A percentile compares a stretch with the other conserved stretches of the same genome.
These are phyloP conservation scores for Cassiopea andromeda DNA, from an alignment of 30 jellyfish, hydroid and myxozoan species.

Conservation along the genomic window DNA sequence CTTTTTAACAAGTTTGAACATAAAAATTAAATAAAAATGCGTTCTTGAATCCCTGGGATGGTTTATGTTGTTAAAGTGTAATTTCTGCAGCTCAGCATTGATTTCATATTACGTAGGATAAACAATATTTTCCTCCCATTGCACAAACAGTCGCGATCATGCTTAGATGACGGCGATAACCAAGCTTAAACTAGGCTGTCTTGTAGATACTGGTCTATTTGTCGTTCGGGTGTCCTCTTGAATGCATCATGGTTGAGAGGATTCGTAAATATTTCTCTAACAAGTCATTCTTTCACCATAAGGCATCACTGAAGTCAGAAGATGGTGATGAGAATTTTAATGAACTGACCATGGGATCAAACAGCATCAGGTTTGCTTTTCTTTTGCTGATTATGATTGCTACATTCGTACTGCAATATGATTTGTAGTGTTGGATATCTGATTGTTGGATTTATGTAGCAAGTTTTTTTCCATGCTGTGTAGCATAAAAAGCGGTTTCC, in stretches of 20 bases:
- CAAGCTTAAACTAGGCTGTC: slow-evolving; percentile 12
- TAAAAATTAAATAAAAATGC: too few species aligned
- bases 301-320: slow-evolving; percentile 95
- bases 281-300: slow-evolving; percentile 60
- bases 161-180: slow-evolving; percentile 30
- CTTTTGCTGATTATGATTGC: too few species aligned
- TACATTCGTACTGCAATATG: not conserved
- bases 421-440: too few species aligned
- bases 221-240: slow-evolving; percentile 12
- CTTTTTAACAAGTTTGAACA: too few species aligned
- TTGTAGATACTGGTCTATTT: not conserved
- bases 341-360: slow-evolving; percentile 70
- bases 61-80: too few species aligned
- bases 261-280: slow-evolving; percentile 71
- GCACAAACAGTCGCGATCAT: slow-evolving; percentile 4
- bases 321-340: slow-evolving; percentile 92
- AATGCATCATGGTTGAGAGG: slow-evolving; percentile 52
- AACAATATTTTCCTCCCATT: slow-evolving; percentile 20
- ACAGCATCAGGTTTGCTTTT: slow-evolving; percentile 83
- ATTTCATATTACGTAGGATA: not conserved
- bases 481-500: too few species aligned
- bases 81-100: not conserved
- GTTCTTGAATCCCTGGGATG: too few species aligned
- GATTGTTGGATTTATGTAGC: too few species aligned
- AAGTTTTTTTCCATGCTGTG: too few species aligned